Base-by-base conservation (phyloP, 1,140 invertebrate genomes). In the Lethrus apterus region DNA sequence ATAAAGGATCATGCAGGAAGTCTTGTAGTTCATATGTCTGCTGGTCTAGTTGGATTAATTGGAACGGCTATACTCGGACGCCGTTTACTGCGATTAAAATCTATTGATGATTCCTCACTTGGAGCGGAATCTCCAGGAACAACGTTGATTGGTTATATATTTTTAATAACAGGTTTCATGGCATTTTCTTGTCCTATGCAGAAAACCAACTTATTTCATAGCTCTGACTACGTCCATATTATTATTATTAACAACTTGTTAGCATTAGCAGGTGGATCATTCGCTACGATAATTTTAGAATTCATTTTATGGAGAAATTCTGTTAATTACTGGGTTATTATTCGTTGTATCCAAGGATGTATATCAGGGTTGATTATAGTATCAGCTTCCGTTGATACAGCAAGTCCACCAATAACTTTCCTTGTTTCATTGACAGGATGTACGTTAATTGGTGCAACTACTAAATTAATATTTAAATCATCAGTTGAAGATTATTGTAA, bases 401-500 rank as follows among this genome's bases (percentile, higher is more conserved):
- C 51, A 36, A 38, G 38, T 10, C 50, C 54, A 0, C 20, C 46
- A 9, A 31, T 50, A 13, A 48, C 46, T 5, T 42, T 56, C 26
- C 35, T 40, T 14, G 42, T 58, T 30, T 38, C 54, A 26, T 46
- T 41, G 24, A 15, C 51, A 14, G 48, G 44, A 11, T 40, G 17
- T 47, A 17, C 53, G 48, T 24, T 58, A 55, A 29, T 32, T 57
- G 24, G 11, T 42, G 23, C 45, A 44, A 0, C 30, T 56, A 24
- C 52, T 34, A 34, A 42, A 55, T 11, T 41, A 13, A 5, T 13
- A 13, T 41, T 21, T 31, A 52, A 48, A 18, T 53, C 50, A 8
- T 46, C 55, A 10, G 17, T 60, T 11, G 56, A 60, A 43, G 56
- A 60, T 48, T 53, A 55, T 46, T 58, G 52, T 30, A 55, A 57